A percentile compares a stretch with the other conserved stretches of the same genome.
These are phyloP conservation scores for Stichopus chloronotus DNA, from an alignment of 35 echinoderm and acorn worm species.

Conservation along the genomic window DNA sequence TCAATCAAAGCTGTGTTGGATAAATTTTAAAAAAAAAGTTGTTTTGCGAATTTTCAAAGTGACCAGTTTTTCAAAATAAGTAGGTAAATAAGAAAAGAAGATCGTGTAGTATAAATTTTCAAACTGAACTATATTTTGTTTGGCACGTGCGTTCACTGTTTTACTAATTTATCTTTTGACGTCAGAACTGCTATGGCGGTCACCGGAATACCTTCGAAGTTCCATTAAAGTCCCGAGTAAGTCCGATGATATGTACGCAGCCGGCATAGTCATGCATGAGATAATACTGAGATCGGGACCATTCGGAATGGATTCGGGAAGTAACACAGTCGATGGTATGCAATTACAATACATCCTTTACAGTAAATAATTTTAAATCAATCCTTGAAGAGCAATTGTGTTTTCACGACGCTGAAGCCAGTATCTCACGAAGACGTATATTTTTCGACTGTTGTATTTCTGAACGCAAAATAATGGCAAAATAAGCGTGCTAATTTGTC, in stretches of 20 bases:
- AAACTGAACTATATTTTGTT: too few species aligned
- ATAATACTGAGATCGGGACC: slow-evolving; percentile 61
- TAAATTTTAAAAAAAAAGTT: too few species aligned
- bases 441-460: too few species aligned
- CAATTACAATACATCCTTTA: neutral
- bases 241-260: slow-evolving; percentile 76
- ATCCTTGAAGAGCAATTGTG: too few species aligned
- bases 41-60: too few species aligned
- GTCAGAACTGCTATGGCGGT: slow-evolving; percentile 62
- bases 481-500: too few species aligned
- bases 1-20: too few species aligned
- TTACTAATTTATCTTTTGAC: neutral
- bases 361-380: neutral
- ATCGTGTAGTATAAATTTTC: too few species aligned
- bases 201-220: slow-evolving; percentile 67
- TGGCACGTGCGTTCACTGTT: neutral
- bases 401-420: neutral
- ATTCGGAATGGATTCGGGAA: slow-evolving; percentile 57
- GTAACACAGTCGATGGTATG: slow-evolving; percentile 52
- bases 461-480: too few species aligned
- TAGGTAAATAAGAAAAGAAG: too few species aligned
- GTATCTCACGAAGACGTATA: neutral
- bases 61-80: too few species aligned
- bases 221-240: slow-evolving; percentile 44
- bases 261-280: slow-evolving; percentile 74